Evolutionary conservation across 2,113 vertebrate species (phyloP).

Genomic region (Actenoides lindsayi): DNA sequence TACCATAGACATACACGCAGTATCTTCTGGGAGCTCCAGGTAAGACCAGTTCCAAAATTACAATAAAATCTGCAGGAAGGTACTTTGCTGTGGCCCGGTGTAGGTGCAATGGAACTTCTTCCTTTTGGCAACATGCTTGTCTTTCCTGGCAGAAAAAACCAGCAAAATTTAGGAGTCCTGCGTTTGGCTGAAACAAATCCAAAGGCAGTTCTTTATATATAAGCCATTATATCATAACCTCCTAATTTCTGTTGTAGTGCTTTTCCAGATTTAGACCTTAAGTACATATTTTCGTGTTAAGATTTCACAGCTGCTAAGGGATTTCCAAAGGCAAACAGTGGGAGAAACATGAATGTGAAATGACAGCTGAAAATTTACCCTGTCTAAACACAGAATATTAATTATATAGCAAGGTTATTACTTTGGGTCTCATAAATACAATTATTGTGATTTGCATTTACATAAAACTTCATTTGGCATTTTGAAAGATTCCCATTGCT

Average conservation of each 20-base stretch:
- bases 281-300: neutral
- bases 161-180: neutral
- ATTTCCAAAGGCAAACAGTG: neutral
- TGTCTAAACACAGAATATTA: neutral
- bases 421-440: neutral
- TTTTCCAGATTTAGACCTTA: neutral
- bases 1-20: constrained; percentile 97
- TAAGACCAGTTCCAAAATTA: constrained; percentile 53
- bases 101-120: neutral
- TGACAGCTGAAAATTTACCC: neutral
- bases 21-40: constrained; percentile 99
- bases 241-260: neutral
- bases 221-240: neutral
- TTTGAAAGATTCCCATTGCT: neutral
- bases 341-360: neutral
- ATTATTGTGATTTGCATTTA: neutral
- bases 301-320: neutral
- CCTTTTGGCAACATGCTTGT: neutral
- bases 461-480: neutral
- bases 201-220: neutral
- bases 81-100: neutral
- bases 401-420: neutral
- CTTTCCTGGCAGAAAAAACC: neutral
- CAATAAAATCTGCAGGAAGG: neutral
- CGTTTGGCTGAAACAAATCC: neutral